Evolutionary conservation across 2,888 invertebrate species (phyloP).

Genomic region (Stratiomys singularior): DNA sequence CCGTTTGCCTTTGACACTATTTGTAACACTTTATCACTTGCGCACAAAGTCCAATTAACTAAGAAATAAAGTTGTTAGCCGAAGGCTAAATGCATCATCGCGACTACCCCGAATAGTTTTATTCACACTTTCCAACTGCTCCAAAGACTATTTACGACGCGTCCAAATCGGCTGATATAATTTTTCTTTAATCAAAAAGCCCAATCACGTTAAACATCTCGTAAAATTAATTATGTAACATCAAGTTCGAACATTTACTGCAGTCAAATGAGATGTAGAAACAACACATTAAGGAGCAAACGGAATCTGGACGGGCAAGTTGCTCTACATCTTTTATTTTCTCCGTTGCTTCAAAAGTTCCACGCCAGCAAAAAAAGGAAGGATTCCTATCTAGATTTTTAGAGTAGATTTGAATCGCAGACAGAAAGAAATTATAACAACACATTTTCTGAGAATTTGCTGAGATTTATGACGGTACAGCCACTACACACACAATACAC

Average conservation of each 20-base stretch:
- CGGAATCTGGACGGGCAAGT: too few species aligned
- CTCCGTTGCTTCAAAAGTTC: background rate
- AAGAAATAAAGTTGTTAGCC: too few species aligned
- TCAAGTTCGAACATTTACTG: constrained; percentile 18
- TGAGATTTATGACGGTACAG: constrained; percentile 34
- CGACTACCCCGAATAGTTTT: background rate
- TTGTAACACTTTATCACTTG: too few species aligned
- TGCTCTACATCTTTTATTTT: background rate
- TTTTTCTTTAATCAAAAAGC: background rate
- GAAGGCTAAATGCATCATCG: background rate
- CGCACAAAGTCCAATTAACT: too few species aligned
- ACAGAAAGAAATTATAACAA: constrained; percentile 29
- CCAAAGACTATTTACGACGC: background rate
- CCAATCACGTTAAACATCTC: constrained; percentile 9
- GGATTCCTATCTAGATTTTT: constrained; percentile 27
- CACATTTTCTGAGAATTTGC: constrained; percentile 33
- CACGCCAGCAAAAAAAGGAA: background rate
- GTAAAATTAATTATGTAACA: constrained; percentile 12
- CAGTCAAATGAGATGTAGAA: constrained; percentile 22
- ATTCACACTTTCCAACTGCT: constrained; percentile 1
- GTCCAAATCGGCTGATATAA: background rate
- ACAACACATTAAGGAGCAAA: constrained; percentile 11
- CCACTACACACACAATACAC: background rate
- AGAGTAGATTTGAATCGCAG: constrained; percentile 28
- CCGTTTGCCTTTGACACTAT: too few species aligned